Conservation (phyloP, 2,797 vertebrate species). For the Scleropages formosus region DNA sequence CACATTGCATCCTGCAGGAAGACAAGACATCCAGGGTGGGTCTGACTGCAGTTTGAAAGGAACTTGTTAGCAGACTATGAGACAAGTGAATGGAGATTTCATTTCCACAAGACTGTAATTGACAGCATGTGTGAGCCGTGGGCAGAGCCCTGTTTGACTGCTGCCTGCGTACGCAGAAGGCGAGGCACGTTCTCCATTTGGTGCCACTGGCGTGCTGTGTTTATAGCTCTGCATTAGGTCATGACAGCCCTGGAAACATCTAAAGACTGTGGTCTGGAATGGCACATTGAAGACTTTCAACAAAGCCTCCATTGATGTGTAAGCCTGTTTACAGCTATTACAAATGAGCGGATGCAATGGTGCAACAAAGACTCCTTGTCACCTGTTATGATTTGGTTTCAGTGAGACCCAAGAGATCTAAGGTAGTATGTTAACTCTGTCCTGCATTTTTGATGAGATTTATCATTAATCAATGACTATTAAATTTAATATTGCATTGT, state of each 20-base stretch:
- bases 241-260: neutral
- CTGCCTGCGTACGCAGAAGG: neutral
- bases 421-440: neutral
- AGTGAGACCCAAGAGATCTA: neutral
- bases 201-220: neutral
- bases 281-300: neutral
- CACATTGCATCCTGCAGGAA: neutral
- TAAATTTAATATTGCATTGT: too few species aligned
- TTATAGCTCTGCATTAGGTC: neutral
- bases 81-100: neutral
- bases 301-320: slow-evolving; percentile 2
- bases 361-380: too few species aligned
- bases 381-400: neutral
- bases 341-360: neutral
- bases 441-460: too few species aligned
- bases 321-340: neutral
- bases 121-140: neutral
- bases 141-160: neutral
- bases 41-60: neutral
- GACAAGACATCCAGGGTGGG: neutral
- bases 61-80: neutral
- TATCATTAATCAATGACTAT: too few species aligned
- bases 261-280: neutral
- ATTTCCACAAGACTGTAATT: neutral
- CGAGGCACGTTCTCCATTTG: neutral